Percentiles rank a stretch among this genome's conserved stretches.
These are phyloP conservation scores for Melanargia galathea DNA, from an alignment of 2,888 invertebrate genomes.

Conservation along the genomic window DNA sequence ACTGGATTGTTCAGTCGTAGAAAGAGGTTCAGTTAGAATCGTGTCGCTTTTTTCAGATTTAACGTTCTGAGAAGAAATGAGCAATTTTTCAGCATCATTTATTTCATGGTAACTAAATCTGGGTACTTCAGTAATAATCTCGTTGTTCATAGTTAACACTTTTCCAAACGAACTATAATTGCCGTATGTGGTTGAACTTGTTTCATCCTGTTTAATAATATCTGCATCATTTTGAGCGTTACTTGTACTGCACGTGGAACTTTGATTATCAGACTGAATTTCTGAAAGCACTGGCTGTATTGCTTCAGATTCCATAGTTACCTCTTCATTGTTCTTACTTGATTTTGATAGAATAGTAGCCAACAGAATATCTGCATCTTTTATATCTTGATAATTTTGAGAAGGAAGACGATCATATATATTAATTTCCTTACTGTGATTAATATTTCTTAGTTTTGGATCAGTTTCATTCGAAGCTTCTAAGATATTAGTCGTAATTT, in stretches of 20 bases:
- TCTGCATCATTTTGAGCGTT: background rate
- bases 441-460: background rate
- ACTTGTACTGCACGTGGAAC: background rate
- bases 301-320: background rate
- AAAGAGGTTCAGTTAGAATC: background rate
- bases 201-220: background rate
- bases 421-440: background rate
- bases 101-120: constrained; percentile 37
- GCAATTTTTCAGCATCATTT: constrained; percentile 41
- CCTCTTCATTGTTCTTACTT: background rate
- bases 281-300: background rate
- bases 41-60: constrained; percentile 19
- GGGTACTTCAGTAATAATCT: constrained; percentile 30
- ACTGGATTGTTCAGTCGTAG: background rate
- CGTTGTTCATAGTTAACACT: background rate
- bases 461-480: background rate
- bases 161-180: background rate
- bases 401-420: constrained; percentile 19
- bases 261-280: background rate
- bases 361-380: constrained; percentile 46
- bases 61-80: constrained; percentile 41
- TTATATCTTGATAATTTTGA: constrained; percentile 43
- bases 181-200: background rate
- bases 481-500: background rate
- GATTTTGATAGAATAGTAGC: constrained; percentile 25